Evolutionary conservation across 2,797 vertebrate genomes (phyloP).

Genomic region (Molossus molossus): DNA sequence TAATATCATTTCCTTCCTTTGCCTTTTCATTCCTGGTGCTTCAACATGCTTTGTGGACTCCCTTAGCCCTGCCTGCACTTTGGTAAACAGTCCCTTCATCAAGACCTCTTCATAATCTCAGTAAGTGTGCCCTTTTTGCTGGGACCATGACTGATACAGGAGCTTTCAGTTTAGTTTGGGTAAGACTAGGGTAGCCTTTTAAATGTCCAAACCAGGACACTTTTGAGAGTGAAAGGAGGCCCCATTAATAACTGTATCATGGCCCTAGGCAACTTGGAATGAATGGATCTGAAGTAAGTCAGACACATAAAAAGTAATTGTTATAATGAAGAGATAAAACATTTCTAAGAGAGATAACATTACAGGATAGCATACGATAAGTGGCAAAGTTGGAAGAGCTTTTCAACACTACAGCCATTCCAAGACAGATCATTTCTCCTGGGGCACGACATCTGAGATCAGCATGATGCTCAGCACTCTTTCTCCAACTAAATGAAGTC

Average conservation of each 20-base stretch:
- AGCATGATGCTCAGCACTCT: background rate
- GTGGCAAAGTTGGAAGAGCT: constrained; percentile 54
- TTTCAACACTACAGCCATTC: constrained; percentile 61
- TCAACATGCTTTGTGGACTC: background rate
- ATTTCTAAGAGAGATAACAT: constrained; percentile 68
- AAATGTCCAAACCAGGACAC: constrained; percentile 35
- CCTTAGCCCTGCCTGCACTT: background rate
- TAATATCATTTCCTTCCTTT: background rate
- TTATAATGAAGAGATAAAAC: constrained; percentile 65
- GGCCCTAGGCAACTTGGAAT: background rate
- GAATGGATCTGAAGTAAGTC: background rate
- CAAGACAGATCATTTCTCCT: constrained; percentile 77
- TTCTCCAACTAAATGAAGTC: constrained; percentile 75
- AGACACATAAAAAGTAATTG: constrained; percentile 59
- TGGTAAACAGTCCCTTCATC: background rate
- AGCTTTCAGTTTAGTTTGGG: background rate
- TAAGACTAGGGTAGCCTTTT: background rate
- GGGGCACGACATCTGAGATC: constrained; percentile 72
- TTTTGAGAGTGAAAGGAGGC: constrained; percentile 33
- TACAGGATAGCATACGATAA: constrained; percentile 57
- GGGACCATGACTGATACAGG: background rate
- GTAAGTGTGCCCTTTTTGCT: background rate
- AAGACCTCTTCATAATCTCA: constrained; percentile 11
- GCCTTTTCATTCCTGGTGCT: background rate
- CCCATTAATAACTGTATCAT: constrained; percentile 10